These are phyloP conservation scores for Phortica magna DNA, from an alignment of 2,888 invertebrate species.

Conservation along the genomic window DNA sequence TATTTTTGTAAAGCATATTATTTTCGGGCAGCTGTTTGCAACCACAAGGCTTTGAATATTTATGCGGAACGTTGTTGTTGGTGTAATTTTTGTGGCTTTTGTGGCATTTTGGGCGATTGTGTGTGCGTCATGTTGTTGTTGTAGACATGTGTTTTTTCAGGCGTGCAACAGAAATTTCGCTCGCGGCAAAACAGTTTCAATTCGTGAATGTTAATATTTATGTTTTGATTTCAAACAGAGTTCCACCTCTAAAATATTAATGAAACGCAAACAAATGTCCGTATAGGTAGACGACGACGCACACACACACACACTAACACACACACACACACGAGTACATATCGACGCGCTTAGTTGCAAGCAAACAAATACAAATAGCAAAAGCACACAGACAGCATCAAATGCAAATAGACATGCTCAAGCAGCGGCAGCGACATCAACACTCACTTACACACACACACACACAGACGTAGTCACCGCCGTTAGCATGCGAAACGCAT, in stretches of 20 bases:
- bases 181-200: slow-evolving; percentile 71
- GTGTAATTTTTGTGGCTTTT: slow-evolving; percentile 53
- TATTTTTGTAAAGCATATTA: slow-evolving; percentile 28
- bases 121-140: slow-evolving; percentile 61
- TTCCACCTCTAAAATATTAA: slow-evolving; percentile 74
- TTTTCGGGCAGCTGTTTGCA: not conserved
- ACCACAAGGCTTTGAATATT: no score
- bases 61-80: not conserved
- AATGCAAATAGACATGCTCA: slow-evolving; percentile 63
- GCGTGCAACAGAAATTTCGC: slow-evolving; percentile 63
- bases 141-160: slow-evolving; percentile 63
- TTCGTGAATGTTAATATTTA: slow-evolving; percentile 74
- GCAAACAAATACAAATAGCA: slow-evolving; percentile 54
- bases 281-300: slow-evolving; percentile 47
- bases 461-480: not conserved
- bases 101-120: slow-evolving; percentile 27
- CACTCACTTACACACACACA: not conserved
- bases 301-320: slow-evolving; percentile 38
- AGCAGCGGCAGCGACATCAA: not conserved
- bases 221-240: slow-evolving; percentile 73
- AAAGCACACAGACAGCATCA: slow-evolving; percentile 39
- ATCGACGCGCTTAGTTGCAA: slow-evolving; percentile 23
- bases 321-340: slow-evolving; percentile 15
- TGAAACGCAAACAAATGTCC: slow-evolving; percentile 74
- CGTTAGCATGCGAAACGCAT: not conserved